A percentile compares a stretch with the other conserved stretches of the same genome.
Evolutionary conservation across 2,888 invertebrate species (phyloP).

Genomic region (Ptilodon capucinus): DNA sequence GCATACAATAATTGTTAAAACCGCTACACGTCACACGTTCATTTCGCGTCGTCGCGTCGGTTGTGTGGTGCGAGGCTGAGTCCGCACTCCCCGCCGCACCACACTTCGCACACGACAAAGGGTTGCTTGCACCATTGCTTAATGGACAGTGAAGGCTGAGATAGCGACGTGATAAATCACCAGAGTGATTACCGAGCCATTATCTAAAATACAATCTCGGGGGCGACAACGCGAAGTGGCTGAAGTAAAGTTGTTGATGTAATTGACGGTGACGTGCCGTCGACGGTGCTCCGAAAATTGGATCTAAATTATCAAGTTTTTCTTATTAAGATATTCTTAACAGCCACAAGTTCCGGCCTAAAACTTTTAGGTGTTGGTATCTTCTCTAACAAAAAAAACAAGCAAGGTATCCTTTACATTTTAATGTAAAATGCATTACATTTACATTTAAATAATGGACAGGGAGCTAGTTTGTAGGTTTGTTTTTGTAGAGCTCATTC

Average conservation of each 20-base stretch:
- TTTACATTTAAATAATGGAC: too few species aligned
- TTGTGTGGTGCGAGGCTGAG: constrained; percentile 14
- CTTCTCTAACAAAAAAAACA: not conserved
- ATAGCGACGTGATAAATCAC: constrained; percentile 82
- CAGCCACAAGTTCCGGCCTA: too few species aligned
- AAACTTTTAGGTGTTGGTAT: not conserved
- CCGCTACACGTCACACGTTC: not conserved
- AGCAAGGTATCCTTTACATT: too few species aligned
- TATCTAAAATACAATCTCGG: constrained; percentile 80
- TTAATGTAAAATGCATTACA: too few species aligned
- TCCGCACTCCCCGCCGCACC: constrained; percentile 22
- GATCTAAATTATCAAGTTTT: not conserved
- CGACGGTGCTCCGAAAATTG: constrained; percentile 19
- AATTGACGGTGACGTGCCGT: constrained; percentile 60
- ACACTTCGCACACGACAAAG: constrained; percentile 53
- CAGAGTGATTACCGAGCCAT: constrained; percentile 75
- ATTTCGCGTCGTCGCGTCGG: constrained; percentile 3
- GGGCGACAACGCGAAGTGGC: constrained; percentile 57
- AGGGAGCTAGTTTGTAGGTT: too few species aligned
- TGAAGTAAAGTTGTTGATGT: constrained; percentile 64
- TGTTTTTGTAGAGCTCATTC: too few species aligned
- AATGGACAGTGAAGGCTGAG: constrained; percentile 82
- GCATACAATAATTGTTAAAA: not conserved
- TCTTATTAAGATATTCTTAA: constrained; percentile 2
- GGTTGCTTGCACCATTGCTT: constrained; percentile 75